Conservation (phyloP, 2,888 invertebrate species). For the Spisula subtruncata region DNA sequence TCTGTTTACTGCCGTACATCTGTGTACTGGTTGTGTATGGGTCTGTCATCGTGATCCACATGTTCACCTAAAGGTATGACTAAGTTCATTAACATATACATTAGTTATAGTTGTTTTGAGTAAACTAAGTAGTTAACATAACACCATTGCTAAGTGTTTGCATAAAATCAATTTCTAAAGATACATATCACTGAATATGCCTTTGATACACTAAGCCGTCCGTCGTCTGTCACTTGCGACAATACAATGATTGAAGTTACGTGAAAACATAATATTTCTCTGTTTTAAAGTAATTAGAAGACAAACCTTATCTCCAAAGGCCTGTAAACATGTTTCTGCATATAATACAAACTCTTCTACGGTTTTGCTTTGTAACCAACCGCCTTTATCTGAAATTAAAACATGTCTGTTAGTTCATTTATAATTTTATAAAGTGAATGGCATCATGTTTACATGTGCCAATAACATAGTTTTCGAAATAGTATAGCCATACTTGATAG, state of each 20-base stretch:
- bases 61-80: constrained; percentile 84
- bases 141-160: neutral
- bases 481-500: too few species aligned
- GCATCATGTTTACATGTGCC: too few species aligned
- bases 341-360: constrained; percentile 86
- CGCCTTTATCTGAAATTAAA: constrained; percentile 84
- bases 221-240: too few species aligned
- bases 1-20: constrained; percentile 70
- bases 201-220: too few species aligned
- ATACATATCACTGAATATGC: neutral
- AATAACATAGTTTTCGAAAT: too few species aligned
- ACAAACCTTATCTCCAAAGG: constrained; percentile 86
- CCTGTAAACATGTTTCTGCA: constrained; percentile 85
- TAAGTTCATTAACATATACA: too few species aligned
- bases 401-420: neutral
- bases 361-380: constrained; percentile 85
- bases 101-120: too few species aligned
- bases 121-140: too few species aligned
- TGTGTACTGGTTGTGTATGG: constrained; percentile 88
- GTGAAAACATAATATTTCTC: too few species aligned
- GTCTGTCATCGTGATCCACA: constrained; percentile 94
- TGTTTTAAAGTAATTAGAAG: too few species aligned
- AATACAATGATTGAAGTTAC: too few species aligned
- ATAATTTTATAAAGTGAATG: too few species aligned
- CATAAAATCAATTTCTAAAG: neutral